Evolutionary conservation across 1,140 invertebrate species (phyloP).

Genomic region (Drosophila baimaii): DNA sequence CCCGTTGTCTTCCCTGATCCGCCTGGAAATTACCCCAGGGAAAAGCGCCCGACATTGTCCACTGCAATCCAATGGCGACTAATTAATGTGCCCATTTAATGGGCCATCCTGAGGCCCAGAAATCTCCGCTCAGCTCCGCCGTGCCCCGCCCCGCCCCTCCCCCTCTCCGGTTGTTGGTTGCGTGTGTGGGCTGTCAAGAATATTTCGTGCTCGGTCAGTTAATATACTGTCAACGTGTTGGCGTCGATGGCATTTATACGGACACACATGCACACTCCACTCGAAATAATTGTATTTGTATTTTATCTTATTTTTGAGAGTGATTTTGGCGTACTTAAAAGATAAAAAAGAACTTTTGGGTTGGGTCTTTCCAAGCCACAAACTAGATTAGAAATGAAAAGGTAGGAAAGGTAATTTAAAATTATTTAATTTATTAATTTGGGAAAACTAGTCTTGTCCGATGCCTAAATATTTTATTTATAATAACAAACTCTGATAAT

Average conservation of each 20-base stretch:
- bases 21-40: slow-evolving; percentile 41
- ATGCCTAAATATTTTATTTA: background rate
- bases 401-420: no score
- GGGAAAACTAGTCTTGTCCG: no score
- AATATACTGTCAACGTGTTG: slow-evolving; percentile 77
- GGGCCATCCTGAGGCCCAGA: slow-evolving; percentile 57
- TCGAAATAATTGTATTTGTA: slow-evolving; percentile 5
- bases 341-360: no score
- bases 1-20: slow-evolving; percentile 30
- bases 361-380: background rate
- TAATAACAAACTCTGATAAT: rapidly evolving
- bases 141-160: background rate
- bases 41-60: slow-evolving; percentile 40
- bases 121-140: slow-evolving; percentile 27
- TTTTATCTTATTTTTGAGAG: background rate
- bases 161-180: slow-evolving; percentile 2
- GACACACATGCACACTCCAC: slow-evolving; percentile 18
- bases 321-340: background rate
- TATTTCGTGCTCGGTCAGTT: slow-evolving; percentile 74
- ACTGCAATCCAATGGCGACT: slow-evolving; percentile 73
- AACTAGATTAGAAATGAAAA: no score
- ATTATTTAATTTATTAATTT: no score
- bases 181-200: slow-evolving; percentile 66
- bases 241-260: slow-evolving; percentile 31
- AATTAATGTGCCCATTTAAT: slow-evolving; percentile 78